Conservation (phyloP, 2,888 invertebrate species). For the Chloroclysta siterata region DNA sequence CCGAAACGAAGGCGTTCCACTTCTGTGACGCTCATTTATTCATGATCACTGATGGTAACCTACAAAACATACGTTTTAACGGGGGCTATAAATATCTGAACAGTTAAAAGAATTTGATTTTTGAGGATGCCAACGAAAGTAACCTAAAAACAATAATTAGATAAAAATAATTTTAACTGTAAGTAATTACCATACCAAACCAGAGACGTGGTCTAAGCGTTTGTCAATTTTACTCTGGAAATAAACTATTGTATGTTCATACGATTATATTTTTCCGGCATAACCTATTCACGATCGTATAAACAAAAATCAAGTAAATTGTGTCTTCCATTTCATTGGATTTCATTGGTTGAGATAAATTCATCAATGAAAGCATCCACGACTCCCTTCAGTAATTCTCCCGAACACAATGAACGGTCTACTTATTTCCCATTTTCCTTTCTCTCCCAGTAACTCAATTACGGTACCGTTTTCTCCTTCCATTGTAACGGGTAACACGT, state of each 20-base stretch:
- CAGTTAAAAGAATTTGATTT: conserved; percentile 1
- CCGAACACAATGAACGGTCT: conserved; percentile 10
- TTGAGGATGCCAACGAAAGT: neutral
- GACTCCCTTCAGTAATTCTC: conserved; percentile 2
- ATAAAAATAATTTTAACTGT: neutral
- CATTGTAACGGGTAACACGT: conserved; percentile 36
- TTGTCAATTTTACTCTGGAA: neutral
- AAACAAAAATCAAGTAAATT: neutral
- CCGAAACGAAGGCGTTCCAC: conserved; percentile 45
- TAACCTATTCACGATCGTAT: neutral
- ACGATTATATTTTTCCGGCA: no score
- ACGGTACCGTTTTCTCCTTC: conserved; percentile 35
- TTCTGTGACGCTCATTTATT: conserved; percentile 45
- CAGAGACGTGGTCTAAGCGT: neutral
- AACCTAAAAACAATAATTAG: neutral
- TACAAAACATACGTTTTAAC: conserved; percentile 18
- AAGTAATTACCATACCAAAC: neutral
- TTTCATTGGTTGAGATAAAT: neutral
- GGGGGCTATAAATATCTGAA: conserved; percentile 4
- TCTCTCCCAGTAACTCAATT: conserved; percentile 32
- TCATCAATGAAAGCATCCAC: neutral
- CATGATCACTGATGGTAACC: conserved; percentile 40
- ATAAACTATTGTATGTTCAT: no score
- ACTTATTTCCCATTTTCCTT: conserved; percentile 28
- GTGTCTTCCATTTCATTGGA: neutral